A percentile compares a stretch with the other conserved stretches of the same genome.
phyloP scores from a whole-genome alignment of 2,113 vertebrate species.

The Oryzias woworae region DNA sequence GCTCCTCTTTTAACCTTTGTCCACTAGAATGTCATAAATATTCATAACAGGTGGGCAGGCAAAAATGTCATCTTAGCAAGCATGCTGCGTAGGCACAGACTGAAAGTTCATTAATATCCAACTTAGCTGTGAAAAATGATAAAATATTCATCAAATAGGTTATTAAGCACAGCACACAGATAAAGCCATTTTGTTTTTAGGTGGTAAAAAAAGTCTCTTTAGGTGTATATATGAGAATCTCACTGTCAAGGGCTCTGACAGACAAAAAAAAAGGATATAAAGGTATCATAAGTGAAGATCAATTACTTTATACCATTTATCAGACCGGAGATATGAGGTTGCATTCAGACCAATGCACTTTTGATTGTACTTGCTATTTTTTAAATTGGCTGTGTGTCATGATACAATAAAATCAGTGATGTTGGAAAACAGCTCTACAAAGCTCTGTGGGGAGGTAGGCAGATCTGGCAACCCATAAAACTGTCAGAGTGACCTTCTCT shows the following conservation, averaged over 20 bases:
- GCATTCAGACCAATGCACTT: slow-evolving; percentile 39
- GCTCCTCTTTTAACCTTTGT: slow-evolving; percentile 50
- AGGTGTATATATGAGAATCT: no score
- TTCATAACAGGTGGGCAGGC: slow-evolving; percentile 54
- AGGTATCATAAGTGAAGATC: no score
- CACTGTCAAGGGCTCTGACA: slow-evolving; percentile 15
- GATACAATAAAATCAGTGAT: slow-evolving; percentile 44
- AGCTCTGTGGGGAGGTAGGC: slow-evolving; percentile 35
- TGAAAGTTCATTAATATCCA: slow-evolving; percentile 62
- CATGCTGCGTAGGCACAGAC: slow-evolving; percentile 28
- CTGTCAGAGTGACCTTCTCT: slow-evolving; percentile 74
- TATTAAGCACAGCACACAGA: slow-evolving; percentile 14
- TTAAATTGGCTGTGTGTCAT: slow-evolving; percentile 36
- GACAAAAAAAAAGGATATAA: slow-evolving; percentile 4
- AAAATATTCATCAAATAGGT: slow-evolving; percentile 53
- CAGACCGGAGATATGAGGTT: slow-evolving; percentile 14
- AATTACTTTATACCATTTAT: no score
- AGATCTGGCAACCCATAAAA: slow-evolving; percentile 58
- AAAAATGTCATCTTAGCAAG: slow-evolving; percentile 47
- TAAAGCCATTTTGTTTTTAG: slow-evolving; percentile 33
- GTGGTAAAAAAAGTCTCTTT: slow-evolving; percentile 3
- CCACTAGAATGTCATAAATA: slow-evolving; percentile 50
- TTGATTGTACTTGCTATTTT: slow-evolving; percentile 57
- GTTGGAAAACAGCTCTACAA: slow-evolving; percentile 22
- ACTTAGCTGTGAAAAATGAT: slow-evolving; percentile 36